Conservation (phyloP, 2,113 vertebrate genomes). For the Melanerpes formicivorus region DNA sequence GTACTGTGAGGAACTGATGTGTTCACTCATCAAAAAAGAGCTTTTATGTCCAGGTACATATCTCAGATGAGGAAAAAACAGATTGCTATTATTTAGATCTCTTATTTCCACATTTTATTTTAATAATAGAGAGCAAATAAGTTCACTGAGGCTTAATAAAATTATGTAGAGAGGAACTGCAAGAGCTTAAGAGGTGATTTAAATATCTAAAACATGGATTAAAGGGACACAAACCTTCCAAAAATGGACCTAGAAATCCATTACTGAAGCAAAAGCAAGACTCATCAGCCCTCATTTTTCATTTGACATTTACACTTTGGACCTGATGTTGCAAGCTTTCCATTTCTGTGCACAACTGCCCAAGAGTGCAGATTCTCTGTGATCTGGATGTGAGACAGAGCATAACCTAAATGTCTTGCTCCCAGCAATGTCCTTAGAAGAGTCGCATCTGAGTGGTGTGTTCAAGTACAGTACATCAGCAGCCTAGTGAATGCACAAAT, state of each 20-base stretch:
- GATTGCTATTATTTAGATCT: neutral
- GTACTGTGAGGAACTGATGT: neutral
- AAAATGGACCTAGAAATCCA: neutral
- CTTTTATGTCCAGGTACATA: neutral
- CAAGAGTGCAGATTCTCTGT: neutral
- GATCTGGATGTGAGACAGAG: neutral
- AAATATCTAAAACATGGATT: slow-evolving; percentile 1
- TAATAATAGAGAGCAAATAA: neutral
- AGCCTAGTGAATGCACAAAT: neutral
- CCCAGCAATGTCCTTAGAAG: neutral
- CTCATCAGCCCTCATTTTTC: neutral
- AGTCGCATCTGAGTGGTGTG: neutral
- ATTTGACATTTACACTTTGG: neutral
- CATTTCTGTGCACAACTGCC: neutral
- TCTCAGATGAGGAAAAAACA: neutral
- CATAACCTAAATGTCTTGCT: neutral
- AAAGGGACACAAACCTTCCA: neutral
- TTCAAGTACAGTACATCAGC: neutral
- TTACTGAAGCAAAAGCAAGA: neutral
- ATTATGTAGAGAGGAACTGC: neutral
- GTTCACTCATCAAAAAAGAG: neutral
- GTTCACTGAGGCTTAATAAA: neutral
- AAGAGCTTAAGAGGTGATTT: neutral
- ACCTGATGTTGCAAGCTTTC: neutral
- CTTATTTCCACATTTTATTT: neutral